Base-by-base conservation (phyloP, 1,140 invertebrate species). In the Bombus turneri region DNA sequence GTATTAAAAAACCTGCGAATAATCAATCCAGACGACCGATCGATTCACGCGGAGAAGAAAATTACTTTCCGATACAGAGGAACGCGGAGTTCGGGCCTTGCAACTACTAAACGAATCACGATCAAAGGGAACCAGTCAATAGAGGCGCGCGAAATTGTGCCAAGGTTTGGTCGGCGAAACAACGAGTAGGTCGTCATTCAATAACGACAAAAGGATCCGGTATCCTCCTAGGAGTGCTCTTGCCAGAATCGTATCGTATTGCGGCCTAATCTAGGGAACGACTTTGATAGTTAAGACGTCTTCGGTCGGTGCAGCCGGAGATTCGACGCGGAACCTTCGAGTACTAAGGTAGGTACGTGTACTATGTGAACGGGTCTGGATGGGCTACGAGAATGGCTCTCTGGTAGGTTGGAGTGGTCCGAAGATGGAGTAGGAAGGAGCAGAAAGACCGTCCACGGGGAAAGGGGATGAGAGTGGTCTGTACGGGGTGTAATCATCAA, bases 401-500 rank as follows among this genome's bases (percentile, higher is more conserved):
- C 15, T 41, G 59, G 41, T 37, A 64, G 57, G 59, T 78, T 41
- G 64, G 15, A 83, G 74, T 43, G 82, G 31, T 6, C 74, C 74
- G 71, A 64, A 80, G 76, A 43, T 18, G 83, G 39, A 64, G 62
- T 47, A 64, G 43, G 57, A 53, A 41, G 37, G 84, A 72, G 39
- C 31, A 62, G 25, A n/a, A 34, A 15, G 47, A 25, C 15, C 43
- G 47, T 53, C 34, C n/a, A 34, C 47, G 34, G 41, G n/a, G 22
- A 12, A 41, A 47, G 84, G 34, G 80, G 69, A 18, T 57, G 69
- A 47, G 57, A 62, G 13, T 22, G 76, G 66, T 74, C 84, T 84
- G 57, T 57, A 87, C 82, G 82, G 89, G 86, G 84, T 88, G 76
- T 93, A 91, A 93, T 93, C 91, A 93, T 93, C 92, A 93, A 93